Evolutionary conservation across 2,113 vertebrate genomes (phyloP), one percentile per base, ranked within the genome.

Genomic region (Lepus europaeus): DNA sequence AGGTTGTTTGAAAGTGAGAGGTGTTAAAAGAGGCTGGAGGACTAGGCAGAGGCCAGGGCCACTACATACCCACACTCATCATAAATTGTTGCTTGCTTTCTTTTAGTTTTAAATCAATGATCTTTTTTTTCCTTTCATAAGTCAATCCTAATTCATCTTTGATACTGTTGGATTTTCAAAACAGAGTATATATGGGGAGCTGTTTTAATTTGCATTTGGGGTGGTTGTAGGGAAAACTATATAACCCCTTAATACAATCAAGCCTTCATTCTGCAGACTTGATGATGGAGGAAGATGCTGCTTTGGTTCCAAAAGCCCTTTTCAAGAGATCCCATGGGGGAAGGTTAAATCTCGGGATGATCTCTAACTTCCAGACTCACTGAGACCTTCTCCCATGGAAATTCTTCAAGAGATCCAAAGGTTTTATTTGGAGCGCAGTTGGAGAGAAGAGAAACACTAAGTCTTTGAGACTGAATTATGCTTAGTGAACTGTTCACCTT

Each of bases 401-500:
- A 53, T 74, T 91, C 69, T 69, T 19, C 31, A 83, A 83, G 31
- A 13, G 14, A 49, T 45, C 22, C 68, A 76, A 25, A 64, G 29
- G 23, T 84, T 5, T n/a, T 84, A 68, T 74, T 49, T 85, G 53
- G 70, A 78, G 45, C 13, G 31, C 9, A 49, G 49, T 13, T 29
- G 20, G 31, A 81, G 59, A 87, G 20, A 81, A 59, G n/a, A 61
- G 78, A 59, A 73, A 12, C 79, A 88, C 49, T 73, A 74, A 33
- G 79, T 22, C 51, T 23, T 3, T 14, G 29, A 68, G 72, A 86
- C 51, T 87, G 51, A 87, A 74, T 72, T 39, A 96, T 69, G 17
- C n/a, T 87, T 16, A 68, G n/a, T 88, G 53, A 81, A 49, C 70
- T 77, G n/a, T 56, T 6, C 14, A 90, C 13, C 22, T 96, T 94